Base-by-base conservation (phyloP, 2,113 vertebrate species). In the Actenoides lindsayi region DNA sequence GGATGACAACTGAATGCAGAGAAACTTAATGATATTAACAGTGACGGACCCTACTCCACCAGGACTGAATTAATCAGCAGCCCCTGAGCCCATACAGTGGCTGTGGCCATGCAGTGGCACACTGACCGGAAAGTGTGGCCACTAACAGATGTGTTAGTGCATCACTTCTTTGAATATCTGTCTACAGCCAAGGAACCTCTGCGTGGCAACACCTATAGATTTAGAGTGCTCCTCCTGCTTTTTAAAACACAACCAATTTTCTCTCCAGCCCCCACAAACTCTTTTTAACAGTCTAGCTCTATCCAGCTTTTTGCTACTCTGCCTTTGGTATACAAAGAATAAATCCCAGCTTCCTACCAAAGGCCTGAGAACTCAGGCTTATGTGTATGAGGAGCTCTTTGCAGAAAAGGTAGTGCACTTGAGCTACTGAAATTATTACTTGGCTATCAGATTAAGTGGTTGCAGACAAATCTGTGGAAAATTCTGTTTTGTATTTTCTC, bases 51-150 rank as follows among this genome's bases (percentile, higher is more conserved):
- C 50, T 35, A 0, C 64, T 77, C n/a, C 5, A 2, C 8, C 1
- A 4, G 63, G 44, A 41, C 1, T n/a, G 71, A 48, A 54, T 23
- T 39, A 27, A 25, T 27, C 0, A 0, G 39, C 57, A 76, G 3
- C 1, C 15, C 30, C 19, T 21, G 15, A 68, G 42, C 48, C 4
- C 1, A 13, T 30, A 30, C 2, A 2, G 75, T 21, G 10, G 35
- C 42, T 18, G 33, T 28, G 56, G 44, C 8, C 19, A 7, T 24
- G 33, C 23, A 20, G 57, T 6, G 70, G 18, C 46, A 63, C 1
- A 0, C 37, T 82, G 69, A 8, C 20, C 10, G 17, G 57, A 23
- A 80, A 39, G 28, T 57, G 42, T 42, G 42, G 42, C 42, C 42
- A 42, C 42, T 42, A 42, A 42, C 42, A 42, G 42, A 42, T 90